Evolutionary conservation across 2,888 invertebrate genomes (phyloP).

Genomic region (Rhagonycha lutea): DNA sequence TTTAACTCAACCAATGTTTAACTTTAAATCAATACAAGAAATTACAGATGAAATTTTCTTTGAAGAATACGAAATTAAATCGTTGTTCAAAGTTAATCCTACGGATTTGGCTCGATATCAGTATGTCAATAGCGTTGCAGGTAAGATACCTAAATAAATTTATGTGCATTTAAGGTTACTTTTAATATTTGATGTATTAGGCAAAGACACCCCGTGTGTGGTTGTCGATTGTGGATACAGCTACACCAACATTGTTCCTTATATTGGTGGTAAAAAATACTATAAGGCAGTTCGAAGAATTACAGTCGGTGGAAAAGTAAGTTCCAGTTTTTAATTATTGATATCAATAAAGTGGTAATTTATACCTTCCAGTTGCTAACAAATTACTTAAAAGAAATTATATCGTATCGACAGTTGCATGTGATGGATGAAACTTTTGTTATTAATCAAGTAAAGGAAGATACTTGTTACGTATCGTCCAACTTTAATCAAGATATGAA

Average conservation of each 20-base stretch:
- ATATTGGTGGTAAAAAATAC: constrained; percentile 69
- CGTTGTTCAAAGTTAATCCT: constrained; percentile 78
- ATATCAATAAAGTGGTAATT: neutral
- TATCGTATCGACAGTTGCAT: constrained; percentile 94
- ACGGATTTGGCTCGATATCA: constrained; percentile 79
- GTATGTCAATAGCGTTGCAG: constrained; percentile 51
- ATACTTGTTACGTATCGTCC: constrained; percentile 89
- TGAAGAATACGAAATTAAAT: constrained; percentile 93
- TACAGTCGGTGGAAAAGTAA: constrained; percentile 93
- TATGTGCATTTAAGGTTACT: neutral
- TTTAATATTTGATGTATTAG: constrained; percentile 7
- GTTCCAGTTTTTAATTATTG: neutral
- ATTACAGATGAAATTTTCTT: constrained; percentile 95
- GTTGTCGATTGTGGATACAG: constrained; percentile 96
- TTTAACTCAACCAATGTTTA: constrained; percentile 92
- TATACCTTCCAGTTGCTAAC: constrained; percentile 63
- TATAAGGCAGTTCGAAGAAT: constrained; percentile 76
- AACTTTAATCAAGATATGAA: constrained; percentile 83
- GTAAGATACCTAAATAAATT: constrained; percentile 5
- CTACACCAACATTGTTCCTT: constrained; percentile 93
- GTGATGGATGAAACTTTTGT: constrained; percentile 99
- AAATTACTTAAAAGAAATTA: constrained; percentile 95
- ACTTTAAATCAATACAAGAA: constrained; percentile 91
- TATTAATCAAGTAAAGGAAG: constrained; percentile 98
- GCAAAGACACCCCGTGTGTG: constrained; percentile 52